Base-by-base conservation (phyloP, 2,888 invertebrate species). In the Ferrisia virgata region DNA sequence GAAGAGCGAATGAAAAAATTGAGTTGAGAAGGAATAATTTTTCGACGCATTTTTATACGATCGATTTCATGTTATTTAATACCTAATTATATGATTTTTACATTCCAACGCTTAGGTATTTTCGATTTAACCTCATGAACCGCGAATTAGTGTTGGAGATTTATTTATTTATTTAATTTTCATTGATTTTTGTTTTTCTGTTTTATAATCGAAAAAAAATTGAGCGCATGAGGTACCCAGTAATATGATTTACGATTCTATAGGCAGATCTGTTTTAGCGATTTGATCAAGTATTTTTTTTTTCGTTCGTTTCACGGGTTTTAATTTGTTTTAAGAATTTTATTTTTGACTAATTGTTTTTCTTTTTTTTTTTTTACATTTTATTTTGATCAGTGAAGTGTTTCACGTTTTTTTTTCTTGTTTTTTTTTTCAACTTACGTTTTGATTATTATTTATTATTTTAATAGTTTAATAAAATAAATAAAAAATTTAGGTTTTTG, bases 271-370 rank as follows among this genome's bases (percentile, higher is more conserved):
- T 18, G 36, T 76, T 36, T 76, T 76, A 76, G 36, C 36, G 4
- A 69, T 69, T 69, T 64, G 64, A 64, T 64, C 13, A 76, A 33
- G 36, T 76, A 28, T 64, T 76, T 76, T 76, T 36, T 76, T 69
- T 58, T 58, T 69, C 0, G 18, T 76, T 76, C 72, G 72, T 8
- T 76, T 36, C 8, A 28, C 9, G 36, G 72, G 15, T 76, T 76
- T 76, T 76, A 76, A 76, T 76, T 76, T 76, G 64, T 28, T 76
- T 76, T 36, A 36, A 76, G 72, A 4, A 76, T 76, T 76, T 76
- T 76, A 76, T 76, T 76, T 76, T 76, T 76, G 72, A 76, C 72
- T 76, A 76, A 76, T 76, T 33, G 9, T 72, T 76, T 28, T 64
- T 53, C 22, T 22, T 53, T 22, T 53, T 28, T 69, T 69, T 69